Evolutionary conservation across 2,113 vertebrate genomes (phyloP).

Genomic region (Thomomys bottae): DNA sequence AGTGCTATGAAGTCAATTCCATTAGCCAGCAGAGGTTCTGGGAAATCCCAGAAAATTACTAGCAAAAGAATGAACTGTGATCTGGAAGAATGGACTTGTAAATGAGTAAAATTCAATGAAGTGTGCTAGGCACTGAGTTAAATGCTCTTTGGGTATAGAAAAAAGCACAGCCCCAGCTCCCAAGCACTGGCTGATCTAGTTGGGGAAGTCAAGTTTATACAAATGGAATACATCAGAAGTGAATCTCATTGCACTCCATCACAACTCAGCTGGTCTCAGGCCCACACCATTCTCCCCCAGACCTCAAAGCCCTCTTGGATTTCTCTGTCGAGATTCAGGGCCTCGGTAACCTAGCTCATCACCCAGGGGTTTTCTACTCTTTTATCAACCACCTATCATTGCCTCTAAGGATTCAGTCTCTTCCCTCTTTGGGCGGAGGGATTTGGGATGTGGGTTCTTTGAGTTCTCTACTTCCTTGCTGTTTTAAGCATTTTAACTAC

Average conservation of each 20-base stretch:
- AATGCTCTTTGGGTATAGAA: neutral
- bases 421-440: neutral
- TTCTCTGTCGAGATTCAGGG: neutral
- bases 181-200: fast-evolving
- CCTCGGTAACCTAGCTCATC: neutral
- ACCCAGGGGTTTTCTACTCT: neutral
- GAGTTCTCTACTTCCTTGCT: neutral
- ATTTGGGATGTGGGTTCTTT: neutral
- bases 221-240: neutral
- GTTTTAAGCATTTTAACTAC: neutral
- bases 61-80: neutral
- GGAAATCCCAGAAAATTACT: neutral
- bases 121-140: neutral
- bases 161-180: neutral
- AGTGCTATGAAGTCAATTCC: neutral
- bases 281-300: neutral
- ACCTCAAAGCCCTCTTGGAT: neutral
- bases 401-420: neutral
- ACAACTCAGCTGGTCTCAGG: neutral
- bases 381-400: neutral
- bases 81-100: conserved; percentile 10
- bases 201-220: neutral
- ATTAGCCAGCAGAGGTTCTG: neutral
- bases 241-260: fast-evolving
- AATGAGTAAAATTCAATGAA: conserved; percentile 13